Conservation (phyloP, 2,888 invertebrate species). For the Eupelmus urozonus region DNA sequence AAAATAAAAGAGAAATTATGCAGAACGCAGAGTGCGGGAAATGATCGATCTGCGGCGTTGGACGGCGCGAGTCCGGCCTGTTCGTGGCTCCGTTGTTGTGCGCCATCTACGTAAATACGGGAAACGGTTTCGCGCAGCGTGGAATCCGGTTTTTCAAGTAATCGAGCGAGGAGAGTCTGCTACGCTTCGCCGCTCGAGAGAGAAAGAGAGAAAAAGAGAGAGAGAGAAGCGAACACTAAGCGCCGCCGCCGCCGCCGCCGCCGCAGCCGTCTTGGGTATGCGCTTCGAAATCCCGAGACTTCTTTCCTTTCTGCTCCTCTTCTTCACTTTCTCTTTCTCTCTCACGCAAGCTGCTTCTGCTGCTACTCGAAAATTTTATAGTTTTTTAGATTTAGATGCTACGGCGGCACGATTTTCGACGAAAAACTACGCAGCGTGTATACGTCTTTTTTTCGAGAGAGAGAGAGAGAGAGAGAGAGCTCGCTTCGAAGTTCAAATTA, state of each 20-base stretch:
- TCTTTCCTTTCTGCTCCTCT: conserved; percentile 60
- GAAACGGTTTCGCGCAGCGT: conserved; percentile 73
- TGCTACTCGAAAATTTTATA: conserved; percentile 47
- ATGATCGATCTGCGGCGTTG: conserved; percentile 43
- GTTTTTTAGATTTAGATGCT: conserved; percentile 43
- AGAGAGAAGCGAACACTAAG: conserved; percentile 40
- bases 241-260: conserved; percentile 38
- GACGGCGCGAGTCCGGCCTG: not conserved
- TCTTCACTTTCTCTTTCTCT: conserved; percentile 65
- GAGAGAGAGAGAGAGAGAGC: conserved; percentile 13
- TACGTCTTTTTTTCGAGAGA: not conserved
- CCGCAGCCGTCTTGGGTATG: conserved; percentile 15
- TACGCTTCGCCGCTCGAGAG: conserved; percentile 59
- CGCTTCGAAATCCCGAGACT: conserved; percentile 54
- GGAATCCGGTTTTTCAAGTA: conserved; percentile 77
- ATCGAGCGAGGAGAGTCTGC: conserved; percentile 65
- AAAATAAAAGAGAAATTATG: not conserved
- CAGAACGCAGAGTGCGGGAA: not conserved
- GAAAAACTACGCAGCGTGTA: conserved; percentile 42
- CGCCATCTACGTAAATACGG: conserved; percentile 70
- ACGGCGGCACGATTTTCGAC: conserved; percentile 36
- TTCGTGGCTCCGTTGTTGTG: conserved; percentile 25
- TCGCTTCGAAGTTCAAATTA: conserved; percentile 39
- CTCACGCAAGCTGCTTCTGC: conserved; percentile 57
- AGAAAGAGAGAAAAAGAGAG: too few relatives aligned